These are phyloP conservation scores for Enteromius trimaculatus DNA, from an alignment of 2,797 vertebrate genomes.

Conservation along the genomic window DNA sequence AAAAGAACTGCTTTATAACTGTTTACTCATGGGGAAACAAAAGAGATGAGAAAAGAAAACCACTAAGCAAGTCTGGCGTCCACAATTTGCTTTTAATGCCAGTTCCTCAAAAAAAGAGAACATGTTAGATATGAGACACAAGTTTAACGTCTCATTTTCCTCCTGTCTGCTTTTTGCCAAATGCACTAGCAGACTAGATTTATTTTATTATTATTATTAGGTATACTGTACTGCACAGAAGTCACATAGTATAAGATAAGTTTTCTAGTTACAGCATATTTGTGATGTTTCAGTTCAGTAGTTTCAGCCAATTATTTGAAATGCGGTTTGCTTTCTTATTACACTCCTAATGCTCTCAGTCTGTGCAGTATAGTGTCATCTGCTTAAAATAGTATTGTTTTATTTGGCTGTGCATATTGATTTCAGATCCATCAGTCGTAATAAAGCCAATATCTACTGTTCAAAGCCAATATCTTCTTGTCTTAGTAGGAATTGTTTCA, in stretches of 20 bases:
- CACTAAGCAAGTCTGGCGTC: not conserved
- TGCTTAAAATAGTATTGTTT: not conserved
- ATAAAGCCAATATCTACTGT: not conserved
- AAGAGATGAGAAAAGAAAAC: conserved; percentile 16
- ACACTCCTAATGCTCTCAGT: not conserved
- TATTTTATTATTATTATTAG: not conserved
- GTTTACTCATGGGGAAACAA: conserved; percentile 22
- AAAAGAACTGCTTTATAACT: conserved; percentile 13
- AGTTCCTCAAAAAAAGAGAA: not conserved
- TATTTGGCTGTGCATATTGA: conserved; percentile 1
- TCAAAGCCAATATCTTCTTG: too few species aligned
- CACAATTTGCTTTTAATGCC: conserved; percentile 1
- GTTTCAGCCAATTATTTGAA: not conserved
- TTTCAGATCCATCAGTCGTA: not conserved
- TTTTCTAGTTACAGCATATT: conserved; percentile 12
- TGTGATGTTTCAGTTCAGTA: conserved; percentile 12
- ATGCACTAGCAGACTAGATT: not conserved
- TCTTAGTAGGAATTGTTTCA: not conserved
- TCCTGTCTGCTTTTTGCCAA: not conserved
- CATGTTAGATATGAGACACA: not conserved
- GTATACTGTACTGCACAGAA: conserved; percentile 1
- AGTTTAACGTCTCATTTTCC: not conserved
- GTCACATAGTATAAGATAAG: not conserved
- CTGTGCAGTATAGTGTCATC: not conserved
- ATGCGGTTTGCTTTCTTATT: not conserved